Evolutionary conservation across 1,140 invertebrate genomes (phyloP).

Genomic region (Chrysomallon squamiferum): DNA sequence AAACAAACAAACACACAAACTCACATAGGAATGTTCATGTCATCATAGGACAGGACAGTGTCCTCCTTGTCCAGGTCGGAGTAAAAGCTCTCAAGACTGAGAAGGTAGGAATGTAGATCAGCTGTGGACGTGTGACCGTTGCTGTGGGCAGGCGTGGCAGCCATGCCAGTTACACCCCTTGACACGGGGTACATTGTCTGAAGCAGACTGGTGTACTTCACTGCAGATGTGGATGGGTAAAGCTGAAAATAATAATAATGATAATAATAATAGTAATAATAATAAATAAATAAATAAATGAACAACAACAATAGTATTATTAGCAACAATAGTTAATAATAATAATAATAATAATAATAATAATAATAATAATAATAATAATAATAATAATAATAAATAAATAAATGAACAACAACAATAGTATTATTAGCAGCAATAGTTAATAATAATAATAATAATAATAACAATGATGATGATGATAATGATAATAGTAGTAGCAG

Average conservation of each 20-base stretch:
- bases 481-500: too few species aligned
- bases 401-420: too few species aligned
- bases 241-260: slow-evolving; percentile 11
- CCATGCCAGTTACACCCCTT: neutral
- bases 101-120: slow-evolving; percentile 19
- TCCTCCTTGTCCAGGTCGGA: slow-evolving; percentile 13
- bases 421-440: too few species aligned
- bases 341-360: too few species aligned
- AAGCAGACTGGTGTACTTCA: slow-evolving; percentile 18
- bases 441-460: too few species aligned
- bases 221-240: slow-evolving; percentile 13
- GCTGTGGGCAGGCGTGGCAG: neutral
- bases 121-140: slow-evolving; percentile 1
- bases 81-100: slow-evolving; percentile 25
- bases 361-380: too few species aligned
- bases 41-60: slow-evolving; percentile 14
- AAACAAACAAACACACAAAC: neutral
- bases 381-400: too few species aligned
- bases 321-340: too few species aligned
- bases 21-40: slow-evolving; percentile 26
- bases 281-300: too few species aligned
- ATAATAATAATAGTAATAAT: too few species aligned
- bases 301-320: too few species aligned
- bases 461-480: too few species aligned
- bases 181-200: neutral